phyloP scores from a whole-genome alignment of 2,888 invertebrate species.

The Agrochola lychnidis region DNA sequence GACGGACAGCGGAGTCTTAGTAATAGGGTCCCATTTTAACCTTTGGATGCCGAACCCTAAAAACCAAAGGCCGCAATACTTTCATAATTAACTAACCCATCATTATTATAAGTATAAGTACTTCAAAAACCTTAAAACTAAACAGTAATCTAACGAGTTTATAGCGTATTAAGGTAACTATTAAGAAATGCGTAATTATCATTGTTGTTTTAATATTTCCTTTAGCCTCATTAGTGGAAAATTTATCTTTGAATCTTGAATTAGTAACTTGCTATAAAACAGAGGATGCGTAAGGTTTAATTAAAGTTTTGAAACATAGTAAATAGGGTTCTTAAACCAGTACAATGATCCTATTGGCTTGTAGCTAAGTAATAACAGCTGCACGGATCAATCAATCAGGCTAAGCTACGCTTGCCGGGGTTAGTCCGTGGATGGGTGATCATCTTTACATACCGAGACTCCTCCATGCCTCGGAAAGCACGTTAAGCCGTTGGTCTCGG shows the following conservation, averaged over 20 bases:
- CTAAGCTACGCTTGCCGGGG: too few relatives aligned
- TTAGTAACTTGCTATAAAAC: background rate
- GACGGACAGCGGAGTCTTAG: too few relatives aligned
- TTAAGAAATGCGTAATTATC: slow-evolving; percentile 48
- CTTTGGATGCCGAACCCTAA: too few relatives aligned
- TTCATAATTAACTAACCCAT: slow-evolving; percentile 17
- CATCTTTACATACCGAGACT: too few relatives aligned
- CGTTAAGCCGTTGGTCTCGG: too few relatives aligned
- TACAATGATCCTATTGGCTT: too few relatives aligned
- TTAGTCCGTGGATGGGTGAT: too few relatives aligned
- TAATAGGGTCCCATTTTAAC: too few relatives aligned
- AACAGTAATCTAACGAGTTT: slow-evolving; percentile 21
- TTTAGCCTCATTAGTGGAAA: slow-evolving; percentile 54
- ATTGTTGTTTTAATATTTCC: slow-evolving; percentile 56
- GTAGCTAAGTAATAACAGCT: too few relatives aligned
- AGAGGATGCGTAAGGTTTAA: background rate
- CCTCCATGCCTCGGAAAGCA: too few relatives aligned
- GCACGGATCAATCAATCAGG: too few relatives aligned
- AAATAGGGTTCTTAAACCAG: too few relatives aligned
- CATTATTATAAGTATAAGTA: background rate
- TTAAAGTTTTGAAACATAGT: background rate
- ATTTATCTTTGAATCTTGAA: slow-evolving; percentile 17
- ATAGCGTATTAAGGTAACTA: slow-evolving; percentile 52
- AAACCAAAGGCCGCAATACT: background rate
- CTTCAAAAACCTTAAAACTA: background rate